Base-by-base conservation (phyloP, 2,888 invertebrate species). In the Rutpela maculata region DNA sequence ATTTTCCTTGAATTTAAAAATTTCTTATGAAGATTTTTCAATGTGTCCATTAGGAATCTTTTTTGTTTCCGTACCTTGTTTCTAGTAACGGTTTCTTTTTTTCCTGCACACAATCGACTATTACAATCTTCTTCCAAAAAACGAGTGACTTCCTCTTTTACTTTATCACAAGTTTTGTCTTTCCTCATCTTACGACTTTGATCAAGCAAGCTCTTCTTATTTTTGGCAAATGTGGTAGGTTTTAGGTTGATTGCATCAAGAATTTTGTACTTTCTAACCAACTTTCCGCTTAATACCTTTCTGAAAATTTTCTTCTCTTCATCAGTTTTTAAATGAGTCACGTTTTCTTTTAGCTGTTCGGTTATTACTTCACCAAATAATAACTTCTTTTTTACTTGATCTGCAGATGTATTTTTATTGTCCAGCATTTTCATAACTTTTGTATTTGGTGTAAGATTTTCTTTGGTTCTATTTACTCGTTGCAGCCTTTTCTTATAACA, bases 331-430 rank as follows among this genome's bases (percentile, higher is more conserved):
- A 59, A 18, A 18, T 59, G 10, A 12, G 0, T 59, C 5, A 59
- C 7, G 18, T 59, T 59, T 59, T 59, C 22, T 22, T 59, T 59
- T 0, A 59, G 59, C 18, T 59, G 59, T 0, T 10, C 18, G 5
- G 59, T 22, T 18, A 59, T 59, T 19, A 59, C 59, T 15, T 59
- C 59, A 59, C 59, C 11, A 15, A 59, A 59, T 59, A 59, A 59
- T 59, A 59, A 59, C 3, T 10, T 59, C 15, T 10, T 59, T 5
- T 59, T 59, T 12, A 59, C 22, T 59, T 59, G 9, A 0, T 59
- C 22, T 1, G 15, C 10, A 59, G 5, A 18, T 5, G 59, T 18
- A 1, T 59, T 22, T 12, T 18, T 11, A 10, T 57, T 15, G 18
- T 19, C 18, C 6, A 22, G 1, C 19, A 59, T 1, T 18, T 10